phyloP scores from a whole-genome alignment of 2,113 vertebrate genomes.

The Petroica traversi region DNA sequence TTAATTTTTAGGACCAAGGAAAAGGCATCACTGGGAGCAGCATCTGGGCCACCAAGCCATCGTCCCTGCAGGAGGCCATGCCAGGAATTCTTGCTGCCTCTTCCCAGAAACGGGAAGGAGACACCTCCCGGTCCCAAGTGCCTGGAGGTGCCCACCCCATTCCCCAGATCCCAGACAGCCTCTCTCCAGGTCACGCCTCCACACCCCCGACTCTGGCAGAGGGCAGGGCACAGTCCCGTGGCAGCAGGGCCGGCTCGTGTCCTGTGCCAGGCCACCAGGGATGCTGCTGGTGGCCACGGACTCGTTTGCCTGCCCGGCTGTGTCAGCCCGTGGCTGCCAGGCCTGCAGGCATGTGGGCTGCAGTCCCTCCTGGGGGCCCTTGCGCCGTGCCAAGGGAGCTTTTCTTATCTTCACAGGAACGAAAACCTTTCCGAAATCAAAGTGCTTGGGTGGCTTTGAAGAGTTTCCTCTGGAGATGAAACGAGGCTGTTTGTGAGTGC shows the following conservation, averaged over 20 bases:
- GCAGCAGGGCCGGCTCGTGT: background rate
- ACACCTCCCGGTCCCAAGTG: accelerated
- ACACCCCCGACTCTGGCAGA: background rate
- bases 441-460: slow-evolving; percentile 50
- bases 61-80: accelerated
- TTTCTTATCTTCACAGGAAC: slow-evolving; percentile 32
- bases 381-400: background rate
- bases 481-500: background rate
- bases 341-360: background rate
- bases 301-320: background rate
- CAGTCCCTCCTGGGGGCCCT: background rate
- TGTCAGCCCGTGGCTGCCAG: background rate
- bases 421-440: slow-evolving; percentile 47
- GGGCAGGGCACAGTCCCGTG: background rate
- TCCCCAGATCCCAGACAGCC: background rate
- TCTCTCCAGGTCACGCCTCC: background rate
- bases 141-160: background rate
- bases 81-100: accelerated
- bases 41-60: accelerated
- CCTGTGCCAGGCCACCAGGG: background rate
- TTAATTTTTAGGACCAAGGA: too few relatives aligned
- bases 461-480: slow-evolving; percentile 36
- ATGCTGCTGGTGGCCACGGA: background rate
- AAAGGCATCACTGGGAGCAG: background rate
- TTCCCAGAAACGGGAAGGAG: background rate